A percentile compares a stretch with the other conserved stretches of the same genome.
phyloP scores from a whole-genome alignment of 2,797 vertebrate genomes.

The Urocyon cinereoargenteus region DNA sequence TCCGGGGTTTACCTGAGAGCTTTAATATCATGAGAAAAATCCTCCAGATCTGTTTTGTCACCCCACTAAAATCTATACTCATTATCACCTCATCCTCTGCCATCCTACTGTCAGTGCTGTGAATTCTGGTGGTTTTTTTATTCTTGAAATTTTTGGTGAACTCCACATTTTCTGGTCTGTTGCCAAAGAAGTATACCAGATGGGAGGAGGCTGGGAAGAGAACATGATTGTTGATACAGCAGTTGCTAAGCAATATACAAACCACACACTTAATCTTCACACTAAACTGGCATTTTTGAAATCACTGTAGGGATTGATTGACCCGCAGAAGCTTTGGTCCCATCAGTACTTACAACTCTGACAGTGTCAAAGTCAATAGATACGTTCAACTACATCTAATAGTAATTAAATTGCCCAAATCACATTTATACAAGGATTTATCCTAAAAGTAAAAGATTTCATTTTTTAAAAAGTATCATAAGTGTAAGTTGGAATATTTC shows the following conservation, averaged over 20 bases:
- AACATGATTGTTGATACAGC: not conserved
- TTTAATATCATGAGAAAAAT: not conserved
- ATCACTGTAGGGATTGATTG: not conserved
- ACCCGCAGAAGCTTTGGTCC: not conserved
- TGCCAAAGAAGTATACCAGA: not conserved
- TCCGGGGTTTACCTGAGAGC: not conserved
- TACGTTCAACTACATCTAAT: not conserved
- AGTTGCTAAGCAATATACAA: not conserved
- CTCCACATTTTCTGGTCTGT: not conserved
- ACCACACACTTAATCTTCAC: constrained; percentile 9
- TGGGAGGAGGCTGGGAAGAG: not conserved
- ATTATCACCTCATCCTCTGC: not conserved
- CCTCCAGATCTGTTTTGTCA: not conserved
- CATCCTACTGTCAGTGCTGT: not conserved
- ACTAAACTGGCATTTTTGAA: constrained; percentile 37
- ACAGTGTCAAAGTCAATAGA: not conserved
- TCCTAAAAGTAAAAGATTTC: not conserved
- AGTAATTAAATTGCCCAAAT: constrained; percentile 18
- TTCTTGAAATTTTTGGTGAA: not conserved
- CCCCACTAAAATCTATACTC: not conserved
- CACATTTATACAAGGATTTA: constrained; percentile 29
- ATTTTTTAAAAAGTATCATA: not conserved
- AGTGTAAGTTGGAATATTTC: not conserved
- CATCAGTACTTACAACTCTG: constrained; percentile 29
- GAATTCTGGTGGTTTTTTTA: not conserved